Evolutionary conservation across 2,113 vertebrate species (phyloP).

Genomic region (Antennarius striatus): DNA sequence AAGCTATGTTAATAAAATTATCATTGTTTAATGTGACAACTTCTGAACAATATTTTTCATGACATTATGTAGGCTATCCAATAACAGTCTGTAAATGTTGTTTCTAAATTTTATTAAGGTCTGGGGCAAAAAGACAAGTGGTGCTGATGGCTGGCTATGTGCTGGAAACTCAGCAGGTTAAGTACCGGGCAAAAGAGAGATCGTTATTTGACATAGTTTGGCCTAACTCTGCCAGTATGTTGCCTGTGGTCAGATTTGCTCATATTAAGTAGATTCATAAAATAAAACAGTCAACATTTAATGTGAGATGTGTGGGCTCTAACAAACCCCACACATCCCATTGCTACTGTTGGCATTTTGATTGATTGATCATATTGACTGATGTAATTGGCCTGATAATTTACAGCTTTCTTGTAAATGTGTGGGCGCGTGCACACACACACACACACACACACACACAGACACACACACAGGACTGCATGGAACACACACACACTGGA

Average conservation of each 20-base stretch:
- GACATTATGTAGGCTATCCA: no score
- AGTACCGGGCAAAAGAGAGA: no score
- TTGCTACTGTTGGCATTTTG: slow-evolving; percentile 10
- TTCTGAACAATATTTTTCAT: background rate
- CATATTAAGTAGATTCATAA: slow-evolving; percentile 2
- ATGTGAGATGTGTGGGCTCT: background rate
- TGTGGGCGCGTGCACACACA: background rate
- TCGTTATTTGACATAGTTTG: background rate
- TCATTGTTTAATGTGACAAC: background rate
- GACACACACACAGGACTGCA: background rate
- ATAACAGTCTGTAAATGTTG: background rate
- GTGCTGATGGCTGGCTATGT: background rate
- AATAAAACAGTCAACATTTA: slow-evolving; percentile 5
- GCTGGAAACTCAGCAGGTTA: background rate
- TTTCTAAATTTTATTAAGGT: background rate
- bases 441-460: background rate
- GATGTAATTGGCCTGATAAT: slow-evolving; percentile 6
- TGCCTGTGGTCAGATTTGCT: background rate
- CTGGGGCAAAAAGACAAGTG: background rate
- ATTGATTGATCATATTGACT: slow-evolving; percentile 6
- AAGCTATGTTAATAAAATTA: no score
- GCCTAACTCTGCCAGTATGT: background rate
- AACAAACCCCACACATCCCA: slow-evolving; percentile 2
- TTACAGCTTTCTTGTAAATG: background rate
- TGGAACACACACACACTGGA: background rate